A percentile compares a stretch with the other conserved stretches of the same genome.
Evolutionary conservation across 1,140 invertebrate genomes (phyloP).

Genomic region (Drosophila malerkotliana): DNA sequence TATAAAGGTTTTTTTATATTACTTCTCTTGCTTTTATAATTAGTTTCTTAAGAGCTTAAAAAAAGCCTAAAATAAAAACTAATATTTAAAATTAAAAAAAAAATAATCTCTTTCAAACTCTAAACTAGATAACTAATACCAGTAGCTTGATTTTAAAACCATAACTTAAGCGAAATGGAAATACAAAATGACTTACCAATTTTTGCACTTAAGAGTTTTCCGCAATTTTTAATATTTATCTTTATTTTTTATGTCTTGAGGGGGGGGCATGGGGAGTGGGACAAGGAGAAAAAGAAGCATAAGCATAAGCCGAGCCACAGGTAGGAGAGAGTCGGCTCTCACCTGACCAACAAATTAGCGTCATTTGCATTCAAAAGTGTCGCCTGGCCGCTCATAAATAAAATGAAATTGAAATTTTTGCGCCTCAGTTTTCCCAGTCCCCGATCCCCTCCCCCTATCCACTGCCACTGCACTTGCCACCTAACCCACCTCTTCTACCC

Average conservation of each 20-base stretch:
- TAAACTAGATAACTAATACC: no score
- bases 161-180: not conserved
- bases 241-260: not conserved
- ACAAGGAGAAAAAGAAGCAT: not conserved
- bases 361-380: conserved; percentile 71
- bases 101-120: no score
- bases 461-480: no score
- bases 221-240: not conserved
- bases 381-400: conserved; percentile 61
- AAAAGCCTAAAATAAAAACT: no score
- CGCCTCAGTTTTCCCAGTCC: conserved; percentile 48
- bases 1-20: no score
- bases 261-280: not conserved
- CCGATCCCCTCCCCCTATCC: no score
- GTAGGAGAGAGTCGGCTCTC: conserved; percentile 9
- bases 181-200: not conserved
- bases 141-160: not conserved
- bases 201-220: not conserved
- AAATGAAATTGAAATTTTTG: conserved; percentile 74
- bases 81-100: no score
- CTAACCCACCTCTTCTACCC: not conserved
- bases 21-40: no score
- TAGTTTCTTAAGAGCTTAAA: no score
- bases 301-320: not conserved
- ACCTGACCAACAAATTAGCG: conserved; percentile 47